Evolutionary conservation across 2,113 vertebrate genomes (phyloP), one percentile per base, ranked within the genome.

Genomic region (Gymnobelideus leadbeateri): DNA sequence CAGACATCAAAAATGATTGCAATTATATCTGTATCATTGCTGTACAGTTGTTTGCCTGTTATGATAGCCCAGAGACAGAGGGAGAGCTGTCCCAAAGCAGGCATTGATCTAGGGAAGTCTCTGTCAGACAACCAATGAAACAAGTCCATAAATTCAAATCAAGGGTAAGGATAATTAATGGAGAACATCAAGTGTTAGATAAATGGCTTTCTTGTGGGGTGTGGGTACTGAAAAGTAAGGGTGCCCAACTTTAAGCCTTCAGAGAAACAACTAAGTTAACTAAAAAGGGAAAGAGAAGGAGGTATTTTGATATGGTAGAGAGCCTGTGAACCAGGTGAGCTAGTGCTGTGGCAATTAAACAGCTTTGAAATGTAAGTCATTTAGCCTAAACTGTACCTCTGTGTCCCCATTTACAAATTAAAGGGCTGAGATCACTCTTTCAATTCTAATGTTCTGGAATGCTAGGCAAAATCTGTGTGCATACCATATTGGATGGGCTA

Each of bases 1-100:
- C 2, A 97, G 96, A 96, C 96, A 96, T 96, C 96, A 98, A 57
- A 95, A 94, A 97, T 94, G 93, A 97, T 95, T 95, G 95, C 94
- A 96, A 26, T 97, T 91, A 95, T 7, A 93, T 90, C 50, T 23
- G 0, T 94, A 95, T 23, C 47, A 77, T 94, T n/a, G 93, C 90
- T 77, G 0, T 91, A 31, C 26, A 77, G 93, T 12, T 89, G 47
- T 0, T 0, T 12, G 89, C 91, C 68, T 46, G 93, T 0, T 94
- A 95, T 51, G 96, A 97, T 93, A 31, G 52, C 94, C 54, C 28
- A 47, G 28, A 92, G 94, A 97, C 92, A 95, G 3, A 23, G 46
- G 84, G 46, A 54, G 52, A 92, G 0, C 50, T 93, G 77, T 50
- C 91, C 49, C 89, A 43, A 0, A 7, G 51, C 31, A 84, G 92